These are phyloP conservation scores for Rugalucina vietnamica DNA, from an alignment of 2,888 invertebrate genomes.

Conservation along the genomic window DNA sequence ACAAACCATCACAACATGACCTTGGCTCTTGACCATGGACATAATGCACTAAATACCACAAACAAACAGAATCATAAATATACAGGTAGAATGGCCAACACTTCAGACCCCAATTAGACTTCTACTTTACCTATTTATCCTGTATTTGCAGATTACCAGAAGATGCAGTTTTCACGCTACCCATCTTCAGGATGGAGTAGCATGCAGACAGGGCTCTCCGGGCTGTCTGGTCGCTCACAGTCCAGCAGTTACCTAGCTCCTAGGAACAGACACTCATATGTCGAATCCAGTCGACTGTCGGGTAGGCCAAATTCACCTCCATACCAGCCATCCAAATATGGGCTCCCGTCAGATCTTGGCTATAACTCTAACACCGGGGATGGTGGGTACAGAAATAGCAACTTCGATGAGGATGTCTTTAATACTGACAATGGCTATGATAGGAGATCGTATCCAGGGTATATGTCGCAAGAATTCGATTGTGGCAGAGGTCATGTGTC, in stretches of 20 bases:
- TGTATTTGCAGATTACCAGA: slow-evolving; percentile 76
- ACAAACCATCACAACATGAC: too few relatives aligned
- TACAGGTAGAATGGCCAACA: too few relatives aligned
- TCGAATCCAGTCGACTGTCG: slow-evolving; percentile 10
- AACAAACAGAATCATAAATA: too few relatives aligned
- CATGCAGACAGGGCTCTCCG: slow-evolving; percentile 45
- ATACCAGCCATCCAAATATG: slow-evolving; percentile 73
- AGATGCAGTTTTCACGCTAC: slow-evolving; percentile 71
- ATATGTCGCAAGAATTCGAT: slow-evolving; percentile 41
- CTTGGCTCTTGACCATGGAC: too few relatives aligned
- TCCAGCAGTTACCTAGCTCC: slow-evolving; percentile 40
- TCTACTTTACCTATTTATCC: too few relatives aligned
- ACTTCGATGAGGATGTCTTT: slow-evolving; percentile 24
- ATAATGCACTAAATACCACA: too few relatives aligned
- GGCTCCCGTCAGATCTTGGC: slow-evolving; percentile 55
- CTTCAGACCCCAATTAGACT: too few relatives aligned
- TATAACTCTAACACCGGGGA: slow-evolving; percentile 47
- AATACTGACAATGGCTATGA: slow-evolving; percentile 49
- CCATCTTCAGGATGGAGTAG: slow-evolving; percentile 63
- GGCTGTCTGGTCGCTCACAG: slow-evolving; percentile 40
- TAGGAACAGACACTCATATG: slow-evolving; percentile 30
- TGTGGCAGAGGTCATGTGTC: too few relatives aligned
- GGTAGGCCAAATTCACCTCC: slow-evolving; percentile 38
- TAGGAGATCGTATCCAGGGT: slow-evolving; percentile 22
- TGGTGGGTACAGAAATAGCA: slow-evolving; percentile 13